Evolutionary conservation across 1,140 invertebrate genomes (phyloP).

Genomic region (Euwallacea similis): DNA sequence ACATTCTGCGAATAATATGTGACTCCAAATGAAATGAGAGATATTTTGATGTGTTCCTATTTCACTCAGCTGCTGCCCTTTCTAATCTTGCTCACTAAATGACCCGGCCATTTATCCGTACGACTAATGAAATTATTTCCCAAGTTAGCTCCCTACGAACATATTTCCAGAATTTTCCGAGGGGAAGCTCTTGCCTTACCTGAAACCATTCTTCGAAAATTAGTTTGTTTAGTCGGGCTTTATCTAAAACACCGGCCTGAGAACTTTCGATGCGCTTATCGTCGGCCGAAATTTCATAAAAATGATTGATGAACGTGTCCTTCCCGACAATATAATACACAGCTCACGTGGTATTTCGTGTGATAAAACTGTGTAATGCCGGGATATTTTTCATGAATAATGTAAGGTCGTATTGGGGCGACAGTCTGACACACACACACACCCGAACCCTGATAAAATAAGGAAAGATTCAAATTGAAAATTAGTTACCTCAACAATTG

Average conservation of each 20-base stretch:
- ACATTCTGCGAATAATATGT: too few relatives aligned
- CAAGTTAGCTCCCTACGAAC: constrained; percentile 24
- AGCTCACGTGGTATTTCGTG: constrained; percentile 41
- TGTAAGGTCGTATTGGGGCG: constrained; percentile 47
- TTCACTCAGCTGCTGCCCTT: constrained; percentile 25
- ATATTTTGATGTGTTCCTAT: background rate
- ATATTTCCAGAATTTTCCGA: background rate
- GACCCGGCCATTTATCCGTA: constrained; percentile 26
- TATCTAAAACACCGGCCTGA: background rate
- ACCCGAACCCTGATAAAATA: constrained; percentile 37
- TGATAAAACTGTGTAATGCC: constrained; percentile 49
- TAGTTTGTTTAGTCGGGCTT: constrained; percentile 7
- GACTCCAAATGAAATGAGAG: too few relatives aligned
- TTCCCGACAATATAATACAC: constrained; percentile 37
- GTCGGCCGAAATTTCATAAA: constrained; percentile 34
- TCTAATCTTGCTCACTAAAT: constrained; percentile 20
- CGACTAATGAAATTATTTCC: constrained; percentile 35
- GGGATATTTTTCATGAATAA: constrained; percentile 49
- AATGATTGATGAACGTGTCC: constrained; percentile 40
- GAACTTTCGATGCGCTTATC: constrained; percentile 24
- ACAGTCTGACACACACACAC: constrained; percentile 43
- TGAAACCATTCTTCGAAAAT: constrained; percentile 5
- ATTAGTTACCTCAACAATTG: constrained; percentile 48
- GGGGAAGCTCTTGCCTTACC: too few relatives aligned
- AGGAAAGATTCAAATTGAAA: constrained; percentile 49